These are phyloP conservation scores for Sapayoa aenigma DNA, from an alignment of 2,113 vertebrate genomes.

Conservation along the genomic window DNA sequence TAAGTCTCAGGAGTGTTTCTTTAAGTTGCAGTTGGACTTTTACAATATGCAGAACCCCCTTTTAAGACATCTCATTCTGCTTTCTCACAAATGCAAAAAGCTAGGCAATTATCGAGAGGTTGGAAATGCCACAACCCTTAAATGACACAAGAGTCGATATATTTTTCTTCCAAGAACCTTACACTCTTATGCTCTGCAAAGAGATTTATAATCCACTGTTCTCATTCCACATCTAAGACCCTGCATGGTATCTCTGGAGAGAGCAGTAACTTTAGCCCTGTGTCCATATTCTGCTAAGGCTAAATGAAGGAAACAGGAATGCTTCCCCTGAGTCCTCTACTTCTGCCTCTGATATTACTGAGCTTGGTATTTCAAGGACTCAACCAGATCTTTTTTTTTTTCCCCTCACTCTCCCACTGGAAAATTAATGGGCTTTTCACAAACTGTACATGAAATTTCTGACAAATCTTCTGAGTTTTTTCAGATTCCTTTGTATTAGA, in stretches of 20 bases:
- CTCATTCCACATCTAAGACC: background rate
- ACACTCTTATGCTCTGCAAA: background rate
- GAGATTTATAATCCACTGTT: constrained; percentile 25
- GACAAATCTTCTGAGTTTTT: constrained; percentile 1
- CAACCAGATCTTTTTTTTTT: background rate
- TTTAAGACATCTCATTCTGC: background rate
- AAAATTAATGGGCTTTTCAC: constrained; percentile 33
- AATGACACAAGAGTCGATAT: background rate
- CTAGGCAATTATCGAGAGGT: constrained; percentile 8
- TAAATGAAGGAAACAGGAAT: constrained; percentile 65
- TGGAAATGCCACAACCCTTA: constrained; percentile 25
- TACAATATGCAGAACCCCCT: constrained; percentile 49
- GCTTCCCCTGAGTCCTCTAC: background rate
- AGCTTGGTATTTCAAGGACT: constrained; percentile 15
- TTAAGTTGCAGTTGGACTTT: background rate
- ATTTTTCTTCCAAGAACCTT: constrained; percentile 19
- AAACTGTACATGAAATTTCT: constrained; percentile 43
- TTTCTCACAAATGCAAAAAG: constrained; percentile 54
- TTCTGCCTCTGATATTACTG: constrained; percentile 20
- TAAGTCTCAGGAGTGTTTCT: constrained; percentile 36
- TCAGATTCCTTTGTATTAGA: background rate
- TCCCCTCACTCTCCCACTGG: background rate
- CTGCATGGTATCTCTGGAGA: constrained; percentile 21
- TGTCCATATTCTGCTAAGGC: background rate
- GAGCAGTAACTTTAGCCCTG: background rate